phyloP scores from a whole-genome alignment of 1,140 invertebrate species.

The Lamellibrachia luymesi region DNA sequence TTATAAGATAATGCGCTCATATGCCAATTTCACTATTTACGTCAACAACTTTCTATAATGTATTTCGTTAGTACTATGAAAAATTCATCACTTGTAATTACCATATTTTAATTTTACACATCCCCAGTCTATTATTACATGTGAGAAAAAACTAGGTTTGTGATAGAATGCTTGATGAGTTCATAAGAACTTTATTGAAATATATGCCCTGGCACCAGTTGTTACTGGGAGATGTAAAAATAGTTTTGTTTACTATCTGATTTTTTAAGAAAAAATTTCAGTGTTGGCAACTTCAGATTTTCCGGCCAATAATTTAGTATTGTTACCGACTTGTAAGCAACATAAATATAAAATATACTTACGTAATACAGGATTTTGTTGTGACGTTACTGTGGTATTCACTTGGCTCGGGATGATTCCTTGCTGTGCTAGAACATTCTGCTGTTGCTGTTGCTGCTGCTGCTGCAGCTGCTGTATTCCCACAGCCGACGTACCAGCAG shows the following conservation, averaged over 20 bases:
- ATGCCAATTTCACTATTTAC: no score
- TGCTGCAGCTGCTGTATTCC: constrained; percentile 39
- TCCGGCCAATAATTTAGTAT: neutral
- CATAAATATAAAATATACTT: constrained; percentile 12
- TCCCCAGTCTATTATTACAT: no score
- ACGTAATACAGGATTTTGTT: constrained; percentile 52
- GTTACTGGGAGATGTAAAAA: neutral
- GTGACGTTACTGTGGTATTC: constrained; percentile 48
- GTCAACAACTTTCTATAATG: no score
- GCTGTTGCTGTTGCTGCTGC: constrained; percentile 30
- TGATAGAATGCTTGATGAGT: neutral
- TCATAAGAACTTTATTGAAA: no score
- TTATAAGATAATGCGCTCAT: no score
- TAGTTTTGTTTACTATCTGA: neutral
- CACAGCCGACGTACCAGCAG: constrained; percentile 16
- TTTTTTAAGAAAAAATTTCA: neutral
- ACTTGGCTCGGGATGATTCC: constrained; percentile 27
- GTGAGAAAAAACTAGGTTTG: neutral
- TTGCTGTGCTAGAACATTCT: constrained; percentile 29
- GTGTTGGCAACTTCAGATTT: neutral
- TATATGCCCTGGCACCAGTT: neutral
- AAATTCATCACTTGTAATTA: no score
- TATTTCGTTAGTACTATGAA: no score
- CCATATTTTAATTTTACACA: no score
- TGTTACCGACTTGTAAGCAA: neutral